Base-by-base conservation (phyloP, 1,140 invertebrate genomes). In the Pogonus chalceus region DNA sequence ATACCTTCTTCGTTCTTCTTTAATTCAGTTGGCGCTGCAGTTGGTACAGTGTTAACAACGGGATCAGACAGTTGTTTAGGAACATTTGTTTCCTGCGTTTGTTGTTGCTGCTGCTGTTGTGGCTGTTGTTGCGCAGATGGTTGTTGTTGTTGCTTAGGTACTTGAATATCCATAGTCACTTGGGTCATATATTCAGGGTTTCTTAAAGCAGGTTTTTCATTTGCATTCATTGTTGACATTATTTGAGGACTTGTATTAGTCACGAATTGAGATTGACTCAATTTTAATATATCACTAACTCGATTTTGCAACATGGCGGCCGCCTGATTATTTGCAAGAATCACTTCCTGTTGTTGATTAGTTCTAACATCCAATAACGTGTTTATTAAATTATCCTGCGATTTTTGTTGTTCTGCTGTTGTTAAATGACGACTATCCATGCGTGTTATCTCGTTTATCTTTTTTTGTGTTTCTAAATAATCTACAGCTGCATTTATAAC, bases 401-500 rank as follows among this genome's bases (percentile, higher is more conserved):
- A 7, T 43, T 43, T 43, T 16, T 43, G 37, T 18, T 43, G 37
- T 18, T 43, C 37, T 43, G 18, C 37, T 18, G 37, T 12, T 31
- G 4, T 4, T 14, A 31, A 14, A 7, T 10, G 4, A 43, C 18
- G 37, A 18, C 18, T 43, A 43, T 43, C 37, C 9, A 43, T 9
- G 18, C 37, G 7, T 7, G 37, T 43, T 7, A 63, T 37, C 21
- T 62, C 59, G 16, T 23, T 58, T 16, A 69, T 59, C 55, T 64
- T 65, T 53, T 67, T 65, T 56, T 69, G 67, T 16, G 65, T 69
- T 59, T 68, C 57, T 0, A 68, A 71, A 56, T 81, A 77, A 67
- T 82, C 80, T 0, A 78, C 80, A 1, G 80, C 78, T 1, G 80
- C 80, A 58, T 80, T 80, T 20, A 83, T 67, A 52, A 82, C 76